Evolutionary conservation across 2,888 invertebrate species (phyloP).

Genomic region (Zele albiditarsus): DNA sequence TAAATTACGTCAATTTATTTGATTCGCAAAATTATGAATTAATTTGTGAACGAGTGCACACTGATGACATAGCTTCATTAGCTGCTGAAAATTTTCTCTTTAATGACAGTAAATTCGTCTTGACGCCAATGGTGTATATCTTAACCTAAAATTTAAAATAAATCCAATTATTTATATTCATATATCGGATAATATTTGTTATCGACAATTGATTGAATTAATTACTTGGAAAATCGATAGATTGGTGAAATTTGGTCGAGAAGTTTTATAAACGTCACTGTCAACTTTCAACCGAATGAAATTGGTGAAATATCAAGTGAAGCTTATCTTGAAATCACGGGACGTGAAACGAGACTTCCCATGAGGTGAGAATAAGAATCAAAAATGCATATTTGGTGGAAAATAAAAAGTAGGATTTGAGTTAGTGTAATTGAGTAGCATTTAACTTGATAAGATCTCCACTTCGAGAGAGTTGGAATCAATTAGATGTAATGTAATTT

Average conservation of each 20-base stretch:
- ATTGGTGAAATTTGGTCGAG: constrained; percentile 78
- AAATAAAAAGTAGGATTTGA: too few relatives aligned
- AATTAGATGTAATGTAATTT: too few relatives aligned
- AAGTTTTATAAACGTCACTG: constrained; percentile 74
- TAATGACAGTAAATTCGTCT: constrained; percentile 70
- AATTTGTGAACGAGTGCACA: constrained; percentile 72
- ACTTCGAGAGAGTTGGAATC: too few relatives aligned
- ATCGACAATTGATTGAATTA: neutral
- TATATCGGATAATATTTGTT: too few relatives aligned
- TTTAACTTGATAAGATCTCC: too few relatives aligned
- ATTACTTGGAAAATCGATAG: constrained; percentile 63
- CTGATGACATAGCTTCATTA: constrained; percentile 69
- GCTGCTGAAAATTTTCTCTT: constrained; percentile 67
- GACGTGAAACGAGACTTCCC: constrained; percentile 74
- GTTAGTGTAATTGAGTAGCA: too few relatives aligned
- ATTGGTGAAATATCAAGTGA: constrained; percentile 74
- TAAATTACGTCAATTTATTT: constrained; percentile 59
- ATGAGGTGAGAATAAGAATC: constrained; percentile 68
- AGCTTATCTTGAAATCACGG: constrained; percentile 78
- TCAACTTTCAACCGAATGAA: constrained; percentile 76
- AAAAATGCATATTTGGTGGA: too few relatives aligned
- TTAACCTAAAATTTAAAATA: neutral
- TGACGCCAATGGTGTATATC: constrained; percentile 74
- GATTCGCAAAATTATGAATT: constrained; percentile 54
- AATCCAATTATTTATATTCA: neutral